phyloP scores from a whole-genome alignment of 2,888 invertebrate genomes.

The Sarcophaga carnaria region DNA sequence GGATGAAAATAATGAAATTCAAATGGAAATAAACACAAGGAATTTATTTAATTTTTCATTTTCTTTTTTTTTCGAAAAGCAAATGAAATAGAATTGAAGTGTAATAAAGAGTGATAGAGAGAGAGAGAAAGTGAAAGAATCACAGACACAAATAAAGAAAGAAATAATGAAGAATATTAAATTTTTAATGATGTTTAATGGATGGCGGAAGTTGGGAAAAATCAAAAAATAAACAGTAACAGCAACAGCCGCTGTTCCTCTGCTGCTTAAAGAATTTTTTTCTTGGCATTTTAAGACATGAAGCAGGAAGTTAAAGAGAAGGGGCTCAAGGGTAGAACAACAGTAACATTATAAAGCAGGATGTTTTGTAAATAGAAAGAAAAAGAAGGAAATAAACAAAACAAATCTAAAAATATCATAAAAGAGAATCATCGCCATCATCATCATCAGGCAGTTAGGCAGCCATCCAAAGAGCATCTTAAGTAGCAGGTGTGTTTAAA shows the following conservation, averaged over 20 bases:
- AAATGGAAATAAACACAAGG: slow-evolving; percentile 49
- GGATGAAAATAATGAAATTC: slow-evolving; percentile 65
- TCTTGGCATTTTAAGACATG: slow-evolving; percentile 8
- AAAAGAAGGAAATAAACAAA: slow-evolving; percentile 13
- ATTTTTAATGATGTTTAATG: slow-evolving; percentile 81
- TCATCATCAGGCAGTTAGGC: slow-evolving; percentile 1
- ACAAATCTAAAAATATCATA: neutral
- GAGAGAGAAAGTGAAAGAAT: slow-evolving; percentile 46
- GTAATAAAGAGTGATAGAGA: slow-evolving; percentile 6
- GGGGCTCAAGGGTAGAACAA: neutral
- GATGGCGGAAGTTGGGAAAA: slow-evolving; percentile 76
- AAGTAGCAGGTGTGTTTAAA: slow-evolving; percentile 73
- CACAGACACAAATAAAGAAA: slow-evolving; percentile 65
- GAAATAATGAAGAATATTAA: slow-evolving; percentile 76
- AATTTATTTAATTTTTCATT: slow-evolving; percentile 8
- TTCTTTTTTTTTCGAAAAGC: neutral
- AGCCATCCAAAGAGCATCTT: slow-evolving; percentile 58
- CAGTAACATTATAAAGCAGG: neutral
- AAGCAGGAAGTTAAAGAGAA: slow-evolving; percentile 43
- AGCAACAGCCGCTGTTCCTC: too few species aligned
- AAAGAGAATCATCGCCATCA: neutral
- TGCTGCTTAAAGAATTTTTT: neutral
- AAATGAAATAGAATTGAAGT: neutral
- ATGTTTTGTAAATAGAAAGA: neutral
- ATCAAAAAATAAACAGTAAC: slow-evolving; percentile 28